A percentile compares a stretch with the other conserved stretches of the same genome.
Evolutionary conservation across 2,888 invertebrate species (phyloP).

Genomic region (Protonemura montana): DNA sequence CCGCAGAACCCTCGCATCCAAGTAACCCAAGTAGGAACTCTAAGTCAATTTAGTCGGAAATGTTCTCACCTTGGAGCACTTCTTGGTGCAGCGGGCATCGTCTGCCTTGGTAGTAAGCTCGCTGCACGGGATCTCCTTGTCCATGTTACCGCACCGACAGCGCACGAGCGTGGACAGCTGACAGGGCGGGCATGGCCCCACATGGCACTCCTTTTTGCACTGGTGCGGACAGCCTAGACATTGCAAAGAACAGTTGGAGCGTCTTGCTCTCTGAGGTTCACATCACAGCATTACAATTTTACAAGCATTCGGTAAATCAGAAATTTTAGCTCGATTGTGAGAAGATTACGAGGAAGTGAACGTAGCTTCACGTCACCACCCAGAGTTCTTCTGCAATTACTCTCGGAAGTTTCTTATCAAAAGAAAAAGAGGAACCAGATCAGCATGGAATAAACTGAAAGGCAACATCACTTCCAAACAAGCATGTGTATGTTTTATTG

Average conservation of each 20-base stretch:
- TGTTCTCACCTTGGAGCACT: slow-evolving; percentile 80
- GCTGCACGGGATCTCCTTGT: slow-evolving; percentile 79
- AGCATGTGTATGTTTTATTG: neutral
- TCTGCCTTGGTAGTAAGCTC: slow-evolving; percentile 74
- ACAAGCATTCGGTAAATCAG: too few species aligned
- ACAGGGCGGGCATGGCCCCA: slow-evolving; percentile 80
- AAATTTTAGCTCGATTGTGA: neutral
- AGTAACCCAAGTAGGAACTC: too few species aligned
- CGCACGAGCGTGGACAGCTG: slow-evolving; percentile 75
- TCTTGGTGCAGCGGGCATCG: slow-evolving; percentile 85
- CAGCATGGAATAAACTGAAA: neutral
- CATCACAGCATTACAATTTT: too few species aligned
- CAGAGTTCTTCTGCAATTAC: neutral
- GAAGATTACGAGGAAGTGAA: neutral
- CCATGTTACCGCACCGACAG: slow-evolving; percentile 88
- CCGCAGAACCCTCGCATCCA: too few species aligned
- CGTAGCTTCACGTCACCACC: neutral
- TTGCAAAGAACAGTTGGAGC: too few species aligned
- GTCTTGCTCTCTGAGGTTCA: too few species aligned
- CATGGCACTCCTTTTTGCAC: slow-evolving; percentile 74
- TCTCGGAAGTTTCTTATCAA: neutral
- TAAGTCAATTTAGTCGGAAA: too few species aligned
- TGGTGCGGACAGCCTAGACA: slow-evolving; percentile 67
- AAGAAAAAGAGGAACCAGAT: neutral
- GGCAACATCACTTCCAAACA: neutral